phyloP scores from a whole-genome alignment of 2,113 vertebrate genomes.

The Elephas maximus region DNA sequence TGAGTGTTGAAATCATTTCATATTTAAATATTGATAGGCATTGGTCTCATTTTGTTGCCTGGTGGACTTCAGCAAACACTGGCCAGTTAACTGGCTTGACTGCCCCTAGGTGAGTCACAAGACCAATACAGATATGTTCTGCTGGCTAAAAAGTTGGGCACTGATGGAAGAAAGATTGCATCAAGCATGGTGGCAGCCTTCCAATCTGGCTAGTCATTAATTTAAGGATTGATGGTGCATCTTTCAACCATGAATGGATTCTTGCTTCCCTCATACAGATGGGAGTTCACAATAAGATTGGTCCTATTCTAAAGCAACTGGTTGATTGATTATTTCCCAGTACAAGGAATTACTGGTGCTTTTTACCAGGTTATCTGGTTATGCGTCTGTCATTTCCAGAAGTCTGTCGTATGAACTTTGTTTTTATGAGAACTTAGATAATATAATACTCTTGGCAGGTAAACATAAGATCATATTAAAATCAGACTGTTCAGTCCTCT shows the following conservation, averaged over 20 bases:
- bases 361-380: not conserved
- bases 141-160: not conserved
- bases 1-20: not conserved
- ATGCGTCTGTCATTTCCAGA: not conserved
- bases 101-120: not conserved
- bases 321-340: not conserved
- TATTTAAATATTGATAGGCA: not conserved
- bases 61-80: not conserved
- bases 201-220: not conserved
- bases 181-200: not conserved
- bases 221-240: not conserved
- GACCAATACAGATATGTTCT: not conserved
- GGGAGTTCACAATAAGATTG: not conserved
- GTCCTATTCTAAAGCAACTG: not conserved
- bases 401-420: not conserved
- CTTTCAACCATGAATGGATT: not conserved
- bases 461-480: not conserved
- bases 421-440: conserved; percentile 47
- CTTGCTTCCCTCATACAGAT: not conserved
- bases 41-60: conserved; percentile 12
- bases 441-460: not conserved
- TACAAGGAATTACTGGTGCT: conserved; percentile 27
- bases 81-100: not conserved
- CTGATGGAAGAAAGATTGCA: not conserved
- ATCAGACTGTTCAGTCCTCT: not conserved